Evolutionary conservation across 2,113 vertebrate genomes (phyloP), one percentile per base, ranked within the genome.

Genomic region (Natator depressus): DNA sequence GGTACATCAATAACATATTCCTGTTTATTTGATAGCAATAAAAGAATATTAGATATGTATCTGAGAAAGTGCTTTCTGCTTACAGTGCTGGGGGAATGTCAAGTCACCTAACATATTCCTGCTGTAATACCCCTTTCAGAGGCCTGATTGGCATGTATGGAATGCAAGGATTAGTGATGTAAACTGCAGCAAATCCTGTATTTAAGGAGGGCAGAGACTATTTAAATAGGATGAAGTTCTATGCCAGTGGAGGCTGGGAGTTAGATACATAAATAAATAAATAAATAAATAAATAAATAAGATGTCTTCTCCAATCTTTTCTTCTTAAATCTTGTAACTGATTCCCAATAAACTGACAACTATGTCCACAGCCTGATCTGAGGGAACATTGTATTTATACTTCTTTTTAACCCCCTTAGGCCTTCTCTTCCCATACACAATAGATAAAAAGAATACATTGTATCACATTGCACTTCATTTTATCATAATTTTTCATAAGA

Each of bases 161-260:
- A 97, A 96, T 97, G 95, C 0, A 2, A 85, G 94, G 97, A 97
- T 97, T 97, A 97, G 95, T 72, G 89, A 93, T 91, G 88, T 80
- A 92, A 94, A 92, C 89, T 90, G 87, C 89, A 75, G 89, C 90
- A 96, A 96, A 96, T 82, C 59, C 2, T 0, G 88, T 83, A 49
- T 93, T 91, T 94, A 84, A 93, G 57, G 89, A 89, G 38, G 22
- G 29, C 47, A 94, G 79, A 82, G 89, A 35, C 53, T 82, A 90
- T 82, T 92, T 76, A 93, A 95, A 88, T 72, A 47, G 72, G 22
- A 57, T n/a, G 13, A 35, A 82, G 13, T 16, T 82, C 27, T 42
- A 51, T 85, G 50, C 85, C 89, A 11, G 75, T 47, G 8, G 10
- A 79, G 69, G 10, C 57, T 65, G 92, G 82, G 27, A 87, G 65